phyloP scores from a whole-genome alignment of 2,797 vertebrate species.

The Arctocebus calabarensis region DNA sequence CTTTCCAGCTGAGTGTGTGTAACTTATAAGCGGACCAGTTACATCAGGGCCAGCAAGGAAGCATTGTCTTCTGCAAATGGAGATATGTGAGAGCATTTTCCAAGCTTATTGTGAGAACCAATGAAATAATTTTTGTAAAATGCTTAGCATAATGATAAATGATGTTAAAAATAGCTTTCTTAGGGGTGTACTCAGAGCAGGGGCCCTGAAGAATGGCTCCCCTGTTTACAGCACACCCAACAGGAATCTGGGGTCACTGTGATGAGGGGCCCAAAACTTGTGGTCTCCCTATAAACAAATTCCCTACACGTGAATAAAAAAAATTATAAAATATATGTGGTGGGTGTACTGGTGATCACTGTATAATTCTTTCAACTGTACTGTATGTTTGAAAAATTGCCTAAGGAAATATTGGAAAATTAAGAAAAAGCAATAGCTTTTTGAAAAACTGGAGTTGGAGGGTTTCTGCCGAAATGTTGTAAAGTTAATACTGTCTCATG shows the following conservation, averaged over 20 bases:
- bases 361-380: no score
- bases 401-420: no score
- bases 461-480: constrained; percentile 28
- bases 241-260: no score
- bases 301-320: no score
- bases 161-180: not conserved
- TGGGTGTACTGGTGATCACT: no score
- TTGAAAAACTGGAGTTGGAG: not conserved
- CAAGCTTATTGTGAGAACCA: constrained; percentile 4
- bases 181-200: no score
- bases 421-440: not conserved
- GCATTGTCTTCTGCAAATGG: not conserved
- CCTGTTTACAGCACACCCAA: no score
- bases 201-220: no score
- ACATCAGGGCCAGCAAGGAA: not conserved
- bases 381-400: no score
- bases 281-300: no score
- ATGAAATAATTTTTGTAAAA: constrained; percentile 37
- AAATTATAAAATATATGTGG: no score
- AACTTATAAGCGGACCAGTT: not conserved
- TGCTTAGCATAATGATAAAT: not conserved
- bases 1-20: not conserved
- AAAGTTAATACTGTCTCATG: constrained; percentile 16
- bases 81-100: not conserved
- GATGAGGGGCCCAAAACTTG: no score